Evolutionary conservation across 2,797 vertebrate species (phyloP).

Genomic region (Hoplostethus atlanticus): DNA sequence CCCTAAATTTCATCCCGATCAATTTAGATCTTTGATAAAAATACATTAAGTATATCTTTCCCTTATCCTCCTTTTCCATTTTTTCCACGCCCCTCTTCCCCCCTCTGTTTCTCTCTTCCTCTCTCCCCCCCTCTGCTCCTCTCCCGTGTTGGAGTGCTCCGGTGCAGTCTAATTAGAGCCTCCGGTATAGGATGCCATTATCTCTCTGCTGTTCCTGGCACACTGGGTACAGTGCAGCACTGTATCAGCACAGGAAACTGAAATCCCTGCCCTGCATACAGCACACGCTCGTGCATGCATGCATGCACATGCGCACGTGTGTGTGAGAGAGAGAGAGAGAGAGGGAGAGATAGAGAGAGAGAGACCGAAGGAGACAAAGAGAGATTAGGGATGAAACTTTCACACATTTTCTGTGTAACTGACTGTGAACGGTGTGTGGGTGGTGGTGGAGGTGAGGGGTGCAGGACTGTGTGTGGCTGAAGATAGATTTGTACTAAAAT

Average conservation of each 20-base stretch:
- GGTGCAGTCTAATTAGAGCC: conserved; percentile 85
- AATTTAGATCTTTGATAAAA: conserved; percentile 54
- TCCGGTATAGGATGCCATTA: conserved; percentile 80
- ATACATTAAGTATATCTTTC: conserved; percentile 64
- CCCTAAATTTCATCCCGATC: conserved; percentile 49
- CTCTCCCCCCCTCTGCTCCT: conserved; percentile 6
- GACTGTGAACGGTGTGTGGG: conserved; percentile 2
- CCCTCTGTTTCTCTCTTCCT: conserved; percentile 16
- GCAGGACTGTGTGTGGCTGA: conserved; percentile 22
- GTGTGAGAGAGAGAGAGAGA: conserved; percentile 6
- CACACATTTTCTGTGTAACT: conserved; percentile 27
- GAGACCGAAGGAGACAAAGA: conserved; percentile 24
- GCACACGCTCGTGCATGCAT: conserved; percentile 29
- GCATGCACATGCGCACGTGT: neutral
- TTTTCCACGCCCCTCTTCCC: conserved; percentile 37
- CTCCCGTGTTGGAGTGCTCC: conserved; percentile 62
- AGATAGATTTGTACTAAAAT: conserved; percentile 60
- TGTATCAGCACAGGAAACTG: conserved; percentile 71
- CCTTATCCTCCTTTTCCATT: conserved; percentile 32
- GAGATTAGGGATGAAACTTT: conserved; percentile 5
- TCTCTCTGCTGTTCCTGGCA: conserved; percentile 74
- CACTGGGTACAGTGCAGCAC: conserved; percentile 69
- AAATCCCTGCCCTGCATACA: conserved; percentile 42
- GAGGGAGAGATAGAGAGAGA: conserved; percentile 5
- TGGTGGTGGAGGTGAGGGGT: conserved; percentile 22